Base-by-base conservation (phyloP, 2,113 vertebrate genomes). In the Scolopax mira region DNA sequence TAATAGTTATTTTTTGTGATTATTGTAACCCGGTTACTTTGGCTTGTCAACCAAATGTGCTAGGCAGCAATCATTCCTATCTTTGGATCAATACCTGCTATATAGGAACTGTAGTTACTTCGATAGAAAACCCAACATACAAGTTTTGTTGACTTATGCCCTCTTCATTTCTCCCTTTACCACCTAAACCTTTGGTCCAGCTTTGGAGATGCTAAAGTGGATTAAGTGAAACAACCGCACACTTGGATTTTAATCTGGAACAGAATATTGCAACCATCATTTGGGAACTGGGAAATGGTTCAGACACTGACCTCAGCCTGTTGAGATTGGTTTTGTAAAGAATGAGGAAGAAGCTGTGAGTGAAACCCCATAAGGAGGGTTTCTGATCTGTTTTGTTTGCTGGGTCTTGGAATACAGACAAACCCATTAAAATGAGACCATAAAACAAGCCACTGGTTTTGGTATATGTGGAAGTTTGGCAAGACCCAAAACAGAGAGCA, bases 391-490 rank as follows among this genome's bases (percentile, higher is more conserved):
- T 80, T 93, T 91, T 81, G 48, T 94, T 97, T 89, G 44, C 64
- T 77, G 51, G 41, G 78, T 48, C 49, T 85, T 90, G 79, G 74
- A 87, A 46, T 67, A 39, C 70, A 85, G 60, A 83, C 66, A 84
- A 90, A 74, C 58, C 78, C 82, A 73, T 95, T 95, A 89, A 69
- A 93, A 95, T 18, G 28, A 88, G 67, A 49, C 60, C 58, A 33
- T 94, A 96, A 95, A 97, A 62, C 71, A 80, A 91, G n/a, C 66
- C 71, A 22, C 22, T 19, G 61, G 44, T 79, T 96, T 88, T 86
- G 69, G 89, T 93, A 62, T 77, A 35, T 25, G 74, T 57, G 39
- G 55, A 60, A 71, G 79, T 91, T 79, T 93, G 95, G 85, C 69
- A 72, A 94, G 93, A 79, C 49, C 46, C 71, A 85, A 85, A 83